A percentile compares a stretch with the other conserved stretches of the same genome.
These are phyloP conservation scores for Equus quagga DNA, from an alignment of 2,113 vertebrate genomes.

Conservation along the genomic window DNA sequence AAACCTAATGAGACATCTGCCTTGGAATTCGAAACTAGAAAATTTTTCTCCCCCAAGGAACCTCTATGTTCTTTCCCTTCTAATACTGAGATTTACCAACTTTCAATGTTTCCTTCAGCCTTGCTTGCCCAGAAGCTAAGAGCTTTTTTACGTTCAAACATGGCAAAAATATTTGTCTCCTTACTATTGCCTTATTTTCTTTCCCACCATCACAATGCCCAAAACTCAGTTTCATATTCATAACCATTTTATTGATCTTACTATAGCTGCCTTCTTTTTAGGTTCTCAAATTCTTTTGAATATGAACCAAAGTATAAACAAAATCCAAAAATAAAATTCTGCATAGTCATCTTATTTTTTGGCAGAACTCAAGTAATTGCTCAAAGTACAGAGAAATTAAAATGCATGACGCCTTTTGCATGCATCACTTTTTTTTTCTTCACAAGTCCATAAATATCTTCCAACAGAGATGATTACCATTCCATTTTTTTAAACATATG, in stretches of 20 bases:
- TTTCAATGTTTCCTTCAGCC: background rate
- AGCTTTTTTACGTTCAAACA: background rate
- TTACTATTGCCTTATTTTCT: slow-evolving; percentile 26
- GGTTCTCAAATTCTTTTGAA: slow-evolving; percentile 16
- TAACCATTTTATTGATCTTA: slow-evolving; percentile 22
- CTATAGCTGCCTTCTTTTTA: slow-evolving; percentile 12
- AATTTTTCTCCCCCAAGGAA: background rate
- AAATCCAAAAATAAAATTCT: slow-evolving; percentile 36
- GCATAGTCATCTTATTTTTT: background rate
- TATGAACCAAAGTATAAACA: slow-evolving; percentile 34
- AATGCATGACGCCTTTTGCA: background rate
- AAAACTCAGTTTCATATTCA: slow-evolving; percentile 31
- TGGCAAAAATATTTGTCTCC: background rate
- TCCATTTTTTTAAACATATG: slow-evolving; percentile 32
- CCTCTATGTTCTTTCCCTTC: background rate
- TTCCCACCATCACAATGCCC: background rate
- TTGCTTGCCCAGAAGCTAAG: slow-evolving; percentile 8
- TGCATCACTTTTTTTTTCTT: background rate
- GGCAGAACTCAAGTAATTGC: background rate
- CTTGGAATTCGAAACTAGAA: background rate
- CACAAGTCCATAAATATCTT: slow-evolving; percentile 34
- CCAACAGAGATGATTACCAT: background rate
- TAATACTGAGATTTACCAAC: background rate
- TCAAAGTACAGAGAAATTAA: background rate
- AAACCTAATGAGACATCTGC: background rate